Evolutionary conservation across 1,140 invertebrate genomes (phyloP).

Genomic region (Antheraea mylitta): DNA sequence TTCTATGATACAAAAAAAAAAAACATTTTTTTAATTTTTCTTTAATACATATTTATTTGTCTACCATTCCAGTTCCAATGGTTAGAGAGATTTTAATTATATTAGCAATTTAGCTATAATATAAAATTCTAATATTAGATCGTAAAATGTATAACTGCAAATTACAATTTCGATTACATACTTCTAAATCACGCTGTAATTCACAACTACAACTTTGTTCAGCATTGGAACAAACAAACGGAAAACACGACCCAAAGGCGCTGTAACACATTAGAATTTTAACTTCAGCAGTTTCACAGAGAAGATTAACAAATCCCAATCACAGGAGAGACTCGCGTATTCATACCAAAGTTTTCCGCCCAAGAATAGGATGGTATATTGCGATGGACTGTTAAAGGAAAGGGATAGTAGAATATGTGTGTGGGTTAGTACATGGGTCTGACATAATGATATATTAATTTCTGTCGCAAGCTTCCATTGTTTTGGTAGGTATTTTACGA

Average conservation of each 20-base stretch:
- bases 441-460: slow-evolving; percentile 81
- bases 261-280: slow-evolving; percentile 68
- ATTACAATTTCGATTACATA: not conserved
- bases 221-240: slow-evolving; percentile 17
- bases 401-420: slow-evolving; percentile 30
- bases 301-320: slow-evolving; percentile 73
- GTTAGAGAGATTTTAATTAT: too few species aligned
- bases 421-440: slow-evolving; percentile 74
- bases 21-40: too few species aligned
- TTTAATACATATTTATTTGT: too few species aligned
- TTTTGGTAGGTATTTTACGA: slow-evolving; percentile 75
- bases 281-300: slow-evolving; percentile 49
- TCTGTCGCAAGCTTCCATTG: slow-evolving; percentile 71
- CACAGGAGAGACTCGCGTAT: slow-evolving; percentile 63
- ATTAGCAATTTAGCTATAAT: too few species aligned
- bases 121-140: too few species aligned
- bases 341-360: slow-evolving; percentile 60
- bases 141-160: not conserved
- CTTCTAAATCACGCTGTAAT: slow-evolving; percentile 20
- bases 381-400: slow-evolving; percentile 18
- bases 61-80: too few species aligned
- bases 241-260: slow-evolving; percentile 50
- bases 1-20: too few species aligned
- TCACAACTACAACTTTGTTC: slow-evolving; percentile 19
- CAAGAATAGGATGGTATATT: slow-evolving; percentile 37